phyloP scores from a whole-genome alignment of 2,888 invertebrate species.

The Charanyca ferruginea region DNA sequence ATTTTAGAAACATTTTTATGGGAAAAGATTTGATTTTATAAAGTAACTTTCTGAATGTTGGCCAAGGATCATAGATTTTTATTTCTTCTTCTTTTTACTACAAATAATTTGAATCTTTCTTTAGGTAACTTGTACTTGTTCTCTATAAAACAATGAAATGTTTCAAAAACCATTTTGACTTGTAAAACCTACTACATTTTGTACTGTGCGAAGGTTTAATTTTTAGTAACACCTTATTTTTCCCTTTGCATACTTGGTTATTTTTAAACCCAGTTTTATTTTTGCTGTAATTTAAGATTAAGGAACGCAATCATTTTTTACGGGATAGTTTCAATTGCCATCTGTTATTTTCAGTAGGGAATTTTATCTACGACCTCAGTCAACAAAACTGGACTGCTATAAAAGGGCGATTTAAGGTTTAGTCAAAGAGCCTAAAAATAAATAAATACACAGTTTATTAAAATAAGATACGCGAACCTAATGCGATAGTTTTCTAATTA shows the following conservation, averaged over 20 bases:
- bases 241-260: not conserved
- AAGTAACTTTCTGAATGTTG: constrained; percentile 7
- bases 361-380: not conserved
- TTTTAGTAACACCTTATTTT: not conserved
- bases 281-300: too few relatives aligned
- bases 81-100: not conserved
- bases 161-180: not conserved
- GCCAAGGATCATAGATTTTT: not conserved
- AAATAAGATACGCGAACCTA: too few relatives aligned
- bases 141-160: not conserved
- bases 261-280: not conserved
- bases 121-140: too few relatives aligned
- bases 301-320: too few relatives aligned
- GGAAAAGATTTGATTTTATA: too few relatives aligned
- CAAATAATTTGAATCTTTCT: too few relatives aligned
- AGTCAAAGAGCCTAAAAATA: too few relatives aligned
- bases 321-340: too few relatives aligned
- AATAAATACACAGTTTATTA: too few relatives aligned
- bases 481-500: too few relatives aligned
- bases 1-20: too few relatives aligned
- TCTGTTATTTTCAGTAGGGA: not conserved
- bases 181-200: not conserved
- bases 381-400: not conserved
- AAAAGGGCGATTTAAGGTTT: too few relatives aligned
- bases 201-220: not conserved